Evolutionary conservation across 2,797 vertebrate species (phyloP), one percentile per base, ranked within the genome.

Genomic region (Sebastes paucispinis): DNA sequence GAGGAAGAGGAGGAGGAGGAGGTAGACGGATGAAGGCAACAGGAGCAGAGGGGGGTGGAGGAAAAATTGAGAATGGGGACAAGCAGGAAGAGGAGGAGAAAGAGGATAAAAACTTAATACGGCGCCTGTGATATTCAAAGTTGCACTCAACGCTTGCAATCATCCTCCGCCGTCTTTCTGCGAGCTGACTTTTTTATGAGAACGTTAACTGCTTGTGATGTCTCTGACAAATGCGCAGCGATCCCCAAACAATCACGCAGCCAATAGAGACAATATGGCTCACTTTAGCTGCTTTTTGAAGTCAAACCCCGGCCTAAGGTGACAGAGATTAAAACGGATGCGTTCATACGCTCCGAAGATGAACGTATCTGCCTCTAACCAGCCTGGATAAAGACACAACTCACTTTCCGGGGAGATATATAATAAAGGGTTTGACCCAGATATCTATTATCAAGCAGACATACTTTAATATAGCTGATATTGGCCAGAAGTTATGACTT

Each of bases 61-160:
- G 77, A 5, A 16, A 80, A 47, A 82, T 75, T 6, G 71, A 77
- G 79, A 90, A 82, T 0, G 47, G 67, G 86, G 81, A 87, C 78
- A 80, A 79, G 64, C 18, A 66, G 58, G 74, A 78, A 59, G 73
- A 54, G 83, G 72, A 81, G 74, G 83, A 85, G 85, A 82, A 83
- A 63, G 20, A 57, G 58, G 75, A 89, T 91, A 69, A 92, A 93
- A 93, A 90, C 34, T 90, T 93, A 85, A 89, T 89, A 81, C 4
- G 50, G n/a, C 22, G 70, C 72, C 81, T 73, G 72, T 50, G 79
- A 89, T 89, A 88, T 47, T 84, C 75, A 85, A 89, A 89, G 87
- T 82, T 87, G 75, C 83, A 63, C 73, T 88, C 88, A 64, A 59
- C 68, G 57, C 73, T 83, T 5, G 83, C 81, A 86, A 84, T 86